Percentiles rank a stretch among this genome's conserved stretches.
Conservation (phyloP, 1,140 invertebrate species). For the Ips typographus region DNA sequence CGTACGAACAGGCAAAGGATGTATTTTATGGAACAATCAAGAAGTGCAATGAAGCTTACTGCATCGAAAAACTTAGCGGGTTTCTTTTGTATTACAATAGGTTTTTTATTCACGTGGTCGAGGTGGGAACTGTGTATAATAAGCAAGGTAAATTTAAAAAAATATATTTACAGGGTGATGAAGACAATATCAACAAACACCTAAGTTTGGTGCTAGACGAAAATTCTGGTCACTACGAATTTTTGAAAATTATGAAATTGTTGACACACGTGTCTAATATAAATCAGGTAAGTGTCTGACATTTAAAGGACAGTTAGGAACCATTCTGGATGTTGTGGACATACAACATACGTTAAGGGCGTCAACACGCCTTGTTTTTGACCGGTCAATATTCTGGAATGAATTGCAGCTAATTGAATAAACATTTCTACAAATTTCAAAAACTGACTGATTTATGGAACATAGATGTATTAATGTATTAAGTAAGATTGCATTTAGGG, state of each 20-base stretch:
- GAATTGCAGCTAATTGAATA: no score
- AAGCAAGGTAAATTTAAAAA: not conserved
- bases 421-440: no score
- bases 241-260: constrained; percentile 13
- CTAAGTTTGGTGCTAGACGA: constrained; percentile 16
- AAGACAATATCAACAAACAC: constrained; percentile 34
- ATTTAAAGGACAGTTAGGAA: no score
- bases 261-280: constrained; percentile 32
- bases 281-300: constrained; percentile 23
- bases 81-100: constrained; percentile 28
- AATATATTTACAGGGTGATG: constrained; percentile 28
- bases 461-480: no score
- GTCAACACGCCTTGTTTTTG: not conserved
- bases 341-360: not conserved
- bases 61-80: constrained; percentile 27
- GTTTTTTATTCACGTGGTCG: constrained; percentile 30
- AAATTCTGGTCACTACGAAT: not conserved
- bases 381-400: no score
- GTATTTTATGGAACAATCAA: constrained; percentile 19
- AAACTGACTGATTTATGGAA: no score
- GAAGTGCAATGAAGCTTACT: constrained; percentile 32
- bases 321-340: no score
- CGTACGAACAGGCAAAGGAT: constrained; percentile 12
- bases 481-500: no score
- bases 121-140: constrained; percentile 7